Base-by-base conservation (phyloP, 1,140 invertebrate genomes). In the Riptortus pedestris region DNA sequence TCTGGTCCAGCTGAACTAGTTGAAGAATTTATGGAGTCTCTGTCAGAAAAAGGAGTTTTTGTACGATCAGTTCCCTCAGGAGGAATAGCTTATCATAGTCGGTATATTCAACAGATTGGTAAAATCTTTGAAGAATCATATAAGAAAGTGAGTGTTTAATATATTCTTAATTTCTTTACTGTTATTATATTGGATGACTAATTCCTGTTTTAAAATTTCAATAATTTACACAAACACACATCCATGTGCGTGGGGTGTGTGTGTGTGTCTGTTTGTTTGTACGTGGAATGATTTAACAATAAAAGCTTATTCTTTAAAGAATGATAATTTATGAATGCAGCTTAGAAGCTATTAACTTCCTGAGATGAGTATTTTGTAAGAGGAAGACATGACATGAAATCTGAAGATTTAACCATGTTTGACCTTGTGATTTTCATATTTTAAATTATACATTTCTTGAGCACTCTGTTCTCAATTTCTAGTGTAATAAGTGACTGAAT, bases 61-160 rank as follows among this genome's bases (percentile, higher is more conserved):
- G 85, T 83, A 0, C 82, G 81, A 65, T 77, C 81, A 68, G 86
- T 90, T 1, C 78, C 83, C 4, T 86, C 83, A 65, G 79, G 80
- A 62, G 81, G 84, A 28, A 82, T 87, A 27, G 83, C 87, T 0
- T 90, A 87, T 71, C 87, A 90, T 71, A 91, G 88, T 27, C 79
- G 81, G 66, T 88, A 88, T 68, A 91, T 95, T 72, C 77, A 80
- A 58, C 69, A 72, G 29, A 79, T 81, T 60, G 86, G 87, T 38
- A 7, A 38, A 38, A 14, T 5, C 31, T 38, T 38, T 38, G 31
- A 38, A 14, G 14, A 14, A 14, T 38, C 5, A 7, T 38, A 38
- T 38, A 38, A 38, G 14, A 7, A 38, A 38, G 5, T 38, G 14
- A 7, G 14, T 14, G 14, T 7, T 38, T 38, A 38, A 38, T 7